Evolutionary conservation across 2,888 invertebrate species (phyloP).

Genomic region (Tetrapedia diversipes): DNA sequence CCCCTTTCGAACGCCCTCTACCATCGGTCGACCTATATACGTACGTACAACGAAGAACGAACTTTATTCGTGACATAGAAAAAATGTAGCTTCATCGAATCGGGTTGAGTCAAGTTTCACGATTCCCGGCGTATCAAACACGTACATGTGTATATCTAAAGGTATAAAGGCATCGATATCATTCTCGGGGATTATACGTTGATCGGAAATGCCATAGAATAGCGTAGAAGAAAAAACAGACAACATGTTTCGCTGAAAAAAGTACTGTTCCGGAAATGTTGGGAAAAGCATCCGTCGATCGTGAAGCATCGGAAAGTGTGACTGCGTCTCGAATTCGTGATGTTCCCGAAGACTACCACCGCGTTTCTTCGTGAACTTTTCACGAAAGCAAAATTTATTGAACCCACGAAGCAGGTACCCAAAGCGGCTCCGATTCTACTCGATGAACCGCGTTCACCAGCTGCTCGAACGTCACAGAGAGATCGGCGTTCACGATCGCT

Average conservation of each 20-base stretch:
- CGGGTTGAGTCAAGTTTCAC: conserved; percentile 28
- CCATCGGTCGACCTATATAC: background rate
- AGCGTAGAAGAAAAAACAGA: conserved; percentile 41
- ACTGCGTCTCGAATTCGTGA: conserved; percentile 5
- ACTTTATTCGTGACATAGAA: background rate
- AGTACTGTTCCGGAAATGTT: conserved; percentile 1
- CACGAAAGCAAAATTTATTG: conserved; percentile 84
- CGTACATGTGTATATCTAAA: conserved; percentile 22
- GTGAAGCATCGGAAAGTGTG: background rate
- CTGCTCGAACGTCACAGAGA: conserved; percentile 93
- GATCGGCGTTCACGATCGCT: conserved; percentile 95
- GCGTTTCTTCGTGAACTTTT: background rate
- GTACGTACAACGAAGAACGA: conserved; percentile 12
- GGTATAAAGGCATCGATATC: conserved; percentile 45
- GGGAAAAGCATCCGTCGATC: conserved; percentile 27
- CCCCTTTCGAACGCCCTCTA: background rate
- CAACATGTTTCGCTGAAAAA: conserved; percentile 23
- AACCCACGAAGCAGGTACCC: conserved; percentile 98
- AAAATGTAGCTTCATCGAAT: conserved; percentile 22
- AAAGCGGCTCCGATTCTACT: conserved; percentile 95
- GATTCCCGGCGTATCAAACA: conserved; percentile 42
- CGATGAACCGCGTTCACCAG: conserved; percentile 91
- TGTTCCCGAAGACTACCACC: background rate
- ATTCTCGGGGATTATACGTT: conserved; percentile 34
- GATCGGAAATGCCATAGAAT: conserved; percentile 48